Evolutionary conservation across 2,888 invertebrate species (phyloP), one percentile per base, ranked within the genome.

Genomic region (Brachypterus glaber): DNA sequence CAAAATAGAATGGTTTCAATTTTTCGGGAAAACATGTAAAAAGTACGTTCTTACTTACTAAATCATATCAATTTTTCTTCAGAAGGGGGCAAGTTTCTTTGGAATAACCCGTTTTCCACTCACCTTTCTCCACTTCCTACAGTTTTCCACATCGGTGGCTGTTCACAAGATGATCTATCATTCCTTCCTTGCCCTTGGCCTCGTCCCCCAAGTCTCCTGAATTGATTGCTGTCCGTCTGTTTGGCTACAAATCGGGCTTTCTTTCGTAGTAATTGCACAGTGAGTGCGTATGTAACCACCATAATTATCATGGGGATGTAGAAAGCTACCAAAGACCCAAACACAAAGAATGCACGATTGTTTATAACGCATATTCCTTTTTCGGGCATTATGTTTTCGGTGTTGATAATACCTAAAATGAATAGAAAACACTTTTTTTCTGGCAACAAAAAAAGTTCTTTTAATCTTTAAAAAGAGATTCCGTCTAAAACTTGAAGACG

Each of bases 231-330:
- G 54, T 76, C 76, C 11, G 75, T 72, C 57, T 77, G 74, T 34
- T 75, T 76, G 26, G 74, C 82, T 0, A 80, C 82, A 51, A 85
- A 73, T 45, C 79, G 71, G 0, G 86, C 86, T 55, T 86, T 85
- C 45, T 82, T 76, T 52, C 86, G 77, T 50, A 95, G 70, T 49
- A 95, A 69, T 49, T 87, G 82, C 17, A 93, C 88, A 1, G 95
- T 95, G 41, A 92, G 70, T 0, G 86, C 82, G 60, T 92, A 95
- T 1, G 91, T 88, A 39, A 88, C 79, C 44, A 92, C 84, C 95
- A 96, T 95, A 52, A 89, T 87, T 49, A 90, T 71, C 81, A 95
- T 89, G 3, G 95, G 95, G 48, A 95, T 83, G 71, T 93, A 92
- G 69, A 96, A 96, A 21, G 93, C 89, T 39, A 90, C 82, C 58